A percentile compares a stretch with the other conserved stretches of the same genome.
Evolutionary conservation across 2,797 vertebrate genomes (phyloP).

Genomic region (Xiphorhynchus erythropygius): DNA sequence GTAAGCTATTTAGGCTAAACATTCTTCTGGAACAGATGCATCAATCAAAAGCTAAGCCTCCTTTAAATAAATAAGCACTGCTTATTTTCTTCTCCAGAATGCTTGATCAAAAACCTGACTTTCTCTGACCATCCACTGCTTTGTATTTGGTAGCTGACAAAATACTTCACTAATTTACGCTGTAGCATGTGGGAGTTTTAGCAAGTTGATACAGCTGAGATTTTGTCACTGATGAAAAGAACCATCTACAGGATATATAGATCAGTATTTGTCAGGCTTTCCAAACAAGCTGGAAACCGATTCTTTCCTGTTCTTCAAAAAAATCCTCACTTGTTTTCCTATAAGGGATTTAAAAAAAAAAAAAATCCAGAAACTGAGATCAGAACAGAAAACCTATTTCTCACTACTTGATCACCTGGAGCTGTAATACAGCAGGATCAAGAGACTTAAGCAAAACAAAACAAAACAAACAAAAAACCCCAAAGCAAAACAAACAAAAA

Average conservation of each 20-base stretch:
- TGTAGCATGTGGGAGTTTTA: neutral
- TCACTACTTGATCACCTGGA: constrained; percentile 4
- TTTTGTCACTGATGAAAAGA: constrained; percentile 45
- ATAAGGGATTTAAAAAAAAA: neutral
- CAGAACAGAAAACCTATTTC: constrained; percentile 49
- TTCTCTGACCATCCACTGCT: neutral
- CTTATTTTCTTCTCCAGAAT: constrained; percentile 18
- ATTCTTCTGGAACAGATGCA: constrained; percentile 22
- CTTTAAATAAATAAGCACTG: constrained; percentile 38
- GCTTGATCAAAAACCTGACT: constrained; percentile 1
- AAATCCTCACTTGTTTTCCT: constrained; percentile 7
- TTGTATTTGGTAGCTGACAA: neutral
- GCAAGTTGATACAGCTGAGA: neutral
- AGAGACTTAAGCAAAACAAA: neutral
- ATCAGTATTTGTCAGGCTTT: constrained; percentile 27
- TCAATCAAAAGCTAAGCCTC: constrained; percentile 41
- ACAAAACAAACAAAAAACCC: neutral
- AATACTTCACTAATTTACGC: neutral
- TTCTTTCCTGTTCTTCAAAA: constrained; percentile 13
- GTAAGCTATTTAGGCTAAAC: constrained; percentile 29
- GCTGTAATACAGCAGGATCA: neutral
- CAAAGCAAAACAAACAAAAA: too few relatives aligned
- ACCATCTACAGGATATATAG: neutral
- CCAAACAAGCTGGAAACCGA: neutral
- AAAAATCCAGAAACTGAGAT: neutral